These are phyloP conservation scores for Chromobotia macracanthus DNA, from an alignment of 2,797 vertebrate genomes.

Conservation along the genomic window DNA sequence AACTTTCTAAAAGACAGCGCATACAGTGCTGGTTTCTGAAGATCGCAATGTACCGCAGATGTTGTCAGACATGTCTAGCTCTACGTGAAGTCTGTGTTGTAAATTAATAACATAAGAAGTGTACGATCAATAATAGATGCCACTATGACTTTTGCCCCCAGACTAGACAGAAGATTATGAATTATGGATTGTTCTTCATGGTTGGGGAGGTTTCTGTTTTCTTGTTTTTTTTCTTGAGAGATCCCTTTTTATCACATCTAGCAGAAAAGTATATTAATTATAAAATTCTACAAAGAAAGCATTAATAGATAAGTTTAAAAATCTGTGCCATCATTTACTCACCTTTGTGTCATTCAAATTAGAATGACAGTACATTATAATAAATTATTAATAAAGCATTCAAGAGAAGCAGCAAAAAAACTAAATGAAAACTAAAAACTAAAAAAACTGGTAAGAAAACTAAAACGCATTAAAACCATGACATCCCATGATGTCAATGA, in stretches of 20 bases:
- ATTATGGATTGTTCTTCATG: slow-evolving; percentile 56
- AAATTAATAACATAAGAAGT: slow-evolving; percentile 45
- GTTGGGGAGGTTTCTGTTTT: slow-evolving; percentile 27
- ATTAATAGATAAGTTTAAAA: neutral
- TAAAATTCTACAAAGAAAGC: neutral
- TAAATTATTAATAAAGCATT: no score
- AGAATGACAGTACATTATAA: no score
- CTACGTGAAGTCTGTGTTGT: slow-evolving; percentile 35
- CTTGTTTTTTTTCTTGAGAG: slow-evolving; percentile 4
- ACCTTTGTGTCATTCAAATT: no score
- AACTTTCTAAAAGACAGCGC: neutral
- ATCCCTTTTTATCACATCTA: neutral
- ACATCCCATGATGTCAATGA: no score
- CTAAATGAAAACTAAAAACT: no score
- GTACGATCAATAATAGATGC: slow-evolving; percentile 51
- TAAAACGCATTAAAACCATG: no score
- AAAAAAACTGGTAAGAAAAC: no score
- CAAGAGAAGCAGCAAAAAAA: no score
- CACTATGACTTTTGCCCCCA: slow-evolving; percentile 45
- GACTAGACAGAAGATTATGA: slow-evolving; percentile 54
- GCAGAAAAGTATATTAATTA: neutral
- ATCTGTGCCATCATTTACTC: no score
- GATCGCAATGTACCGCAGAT: neutral
- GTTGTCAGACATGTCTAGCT: slow-evolving; percentile 15
- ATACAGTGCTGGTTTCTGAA: neutral